phyloP scores from a whole-genome alignment of 2,797 vertebrate species.

The Malacoctenus gilli region DNA sequence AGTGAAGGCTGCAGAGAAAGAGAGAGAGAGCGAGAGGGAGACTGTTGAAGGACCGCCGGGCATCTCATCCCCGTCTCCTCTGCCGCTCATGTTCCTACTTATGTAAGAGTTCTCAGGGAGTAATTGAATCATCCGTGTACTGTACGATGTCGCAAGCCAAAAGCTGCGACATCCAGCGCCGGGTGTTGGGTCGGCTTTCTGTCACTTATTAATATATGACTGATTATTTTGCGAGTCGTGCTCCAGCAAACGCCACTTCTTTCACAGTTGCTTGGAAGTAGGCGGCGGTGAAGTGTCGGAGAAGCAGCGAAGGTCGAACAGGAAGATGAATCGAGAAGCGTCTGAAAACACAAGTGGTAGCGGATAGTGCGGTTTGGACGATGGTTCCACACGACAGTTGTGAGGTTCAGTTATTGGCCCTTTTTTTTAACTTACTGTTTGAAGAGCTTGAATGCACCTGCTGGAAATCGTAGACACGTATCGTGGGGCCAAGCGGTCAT shows the following conservation, averaged over 20 bases:
- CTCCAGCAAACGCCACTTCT: slow-evolving; percentile 11
- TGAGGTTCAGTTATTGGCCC: too few species aligned
- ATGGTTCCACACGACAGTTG: too few species aligned
- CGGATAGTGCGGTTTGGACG: too few species aligned
- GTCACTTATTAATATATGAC: slow-evolving; percentile 7
- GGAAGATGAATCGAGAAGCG: too few species aligned
- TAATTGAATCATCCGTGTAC: slow-evolving; percentile 54
- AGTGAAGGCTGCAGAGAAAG: slow-evolving; percentile 12
- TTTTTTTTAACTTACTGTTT: too few species aligned
- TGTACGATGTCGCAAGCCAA: slow-evolving; percentile 1
- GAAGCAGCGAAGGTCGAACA: too few species aligned
- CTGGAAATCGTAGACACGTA: too few species aligned
- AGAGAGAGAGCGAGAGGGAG: slow-evolving; percentile 4
- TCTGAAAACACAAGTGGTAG: too few species aligned
- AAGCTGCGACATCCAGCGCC: slow-evolving; percentile 27
- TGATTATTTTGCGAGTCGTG: slow-evolving; percentile 7
- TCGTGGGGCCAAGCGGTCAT: too few species aligned
- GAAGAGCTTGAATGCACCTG: too few species aligned
- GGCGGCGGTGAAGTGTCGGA: too few species aligned
- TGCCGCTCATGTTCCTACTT: slow-evolving; percentile 40
- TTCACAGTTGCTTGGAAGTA: too few species aligned
- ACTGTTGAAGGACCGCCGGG: not conserved
- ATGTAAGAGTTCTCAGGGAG: slow-evolving; percentile 48
- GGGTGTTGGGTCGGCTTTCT: slow-evolving; percentile 14
- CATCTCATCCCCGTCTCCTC: not conserved